Conservation (phyloP, 2,888 invertebrate species). For the Nymphalis polychloros region DNA sequence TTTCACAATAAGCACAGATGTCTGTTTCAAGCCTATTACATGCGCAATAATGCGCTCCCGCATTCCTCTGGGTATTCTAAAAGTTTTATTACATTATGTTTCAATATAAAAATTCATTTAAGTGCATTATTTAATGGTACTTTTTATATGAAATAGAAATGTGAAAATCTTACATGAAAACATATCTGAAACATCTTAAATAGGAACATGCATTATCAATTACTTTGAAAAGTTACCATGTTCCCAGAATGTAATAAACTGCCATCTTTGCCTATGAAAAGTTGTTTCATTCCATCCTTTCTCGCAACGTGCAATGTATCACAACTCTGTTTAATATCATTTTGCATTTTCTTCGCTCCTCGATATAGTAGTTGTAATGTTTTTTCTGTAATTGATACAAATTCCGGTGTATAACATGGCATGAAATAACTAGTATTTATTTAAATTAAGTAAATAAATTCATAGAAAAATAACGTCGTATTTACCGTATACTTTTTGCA, state of each 20-base stretch:
- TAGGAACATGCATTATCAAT: too few relatives aligned
- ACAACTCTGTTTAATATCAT: constrained; percentile 36
- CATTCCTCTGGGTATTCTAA: constrained; percentile 13
- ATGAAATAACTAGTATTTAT: not conserved
- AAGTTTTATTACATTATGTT: not conserved
- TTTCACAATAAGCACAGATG: constrained; percentile 65
- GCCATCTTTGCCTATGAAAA: constrained; percentile 67
- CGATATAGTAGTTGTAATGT: constrained; percentile 63
- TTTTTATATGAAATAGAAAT: too few relatives aligned
- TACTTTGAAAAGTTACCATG: constrained; percentile 49
- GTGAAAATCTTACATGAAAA: too few relatives aligned
- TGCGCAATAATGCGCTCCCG: constrained; percentile 42
- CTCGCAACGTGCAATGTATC: constrained; percentile 38
- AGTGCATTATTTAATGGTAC: too few relatives aligned
- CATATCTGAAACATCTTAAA: too few relatives aligned
- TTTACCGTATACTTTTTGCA: constrained; percentile 71
- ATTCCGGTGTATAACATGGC: not conserved
- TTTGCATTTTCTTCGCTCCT: constrained; percentile 61
- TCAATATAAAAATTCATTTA: too few relatives aligned
- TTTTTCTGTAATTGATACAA: constrained; percentile 55
- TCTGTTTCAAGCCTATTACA: constrained; percentile 48
- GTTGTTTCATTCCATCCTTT: constrained; percentile 66
- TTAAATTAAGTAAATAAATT: too few relatives aligned
- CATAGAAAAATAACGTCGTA: too few relatives aligned
- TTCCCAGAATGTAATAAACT: constrained; percentile 56